phyloP scores from a whole-genome alignment of 1,140 invertebrate species.

The Platyscapa corneri region DNA sequence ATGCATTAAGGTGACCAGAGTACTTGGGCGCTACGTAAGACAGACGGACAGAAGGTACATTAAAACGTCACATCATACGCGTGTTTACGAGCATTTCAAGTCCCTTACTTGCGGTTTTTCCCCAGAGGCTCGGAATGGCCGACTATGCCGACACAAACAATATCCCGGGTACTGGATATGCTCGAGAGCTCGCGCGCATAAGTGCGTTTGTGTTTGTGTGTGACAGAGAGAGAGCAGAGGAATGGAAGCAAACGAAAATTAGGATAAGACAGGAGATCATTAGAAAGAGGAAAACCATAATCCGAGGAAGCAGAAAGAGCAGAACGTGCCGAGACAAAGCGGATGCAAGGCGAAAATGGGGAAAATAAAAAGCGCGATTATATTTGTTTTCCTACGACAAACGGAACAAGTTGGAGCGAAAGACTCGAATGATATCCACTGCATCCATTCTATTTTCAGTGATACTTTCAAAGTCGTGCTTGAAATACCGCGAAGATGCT shows the following conservation, averaged over 20 bases:
- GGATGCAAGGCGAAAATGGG: too few relatives aligned
- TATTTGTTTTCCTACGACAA: not conserved
- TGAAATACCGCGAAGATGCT: not conserved
- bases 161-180: not conserved
- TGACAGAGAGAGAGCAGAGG: not conserved
- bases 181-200: too few relatives aligned
- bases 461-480: not conserved
- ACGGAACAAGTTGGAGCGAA: not conserved
- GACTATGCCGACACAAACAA: not conserved
- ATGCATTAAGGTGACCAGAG: not conserved
- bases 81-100: conserved; percentile 31
- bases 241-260: not conserved
- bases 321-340: too few relatives aligned
- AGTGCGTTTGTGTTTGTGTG: too few relatives aligned
- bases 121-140: not conserved
- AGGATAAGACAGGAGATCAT: not conserved
- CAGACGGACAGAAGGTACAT: not conserved
- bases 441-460: not conserved
- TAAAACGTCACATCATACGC: conserved; percentile 13
- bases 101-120: conserved; percentile 16
- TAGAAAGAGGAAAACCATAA: not conserved
- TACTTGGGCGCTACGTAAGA: not conserved
- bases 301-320: not conserved
- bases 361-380: not conserved
- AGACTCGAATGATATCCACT: not conserved